Conservation (phyloP, 2,113 vertebrate species). For the Rhadina sibilatrix region DNA sequence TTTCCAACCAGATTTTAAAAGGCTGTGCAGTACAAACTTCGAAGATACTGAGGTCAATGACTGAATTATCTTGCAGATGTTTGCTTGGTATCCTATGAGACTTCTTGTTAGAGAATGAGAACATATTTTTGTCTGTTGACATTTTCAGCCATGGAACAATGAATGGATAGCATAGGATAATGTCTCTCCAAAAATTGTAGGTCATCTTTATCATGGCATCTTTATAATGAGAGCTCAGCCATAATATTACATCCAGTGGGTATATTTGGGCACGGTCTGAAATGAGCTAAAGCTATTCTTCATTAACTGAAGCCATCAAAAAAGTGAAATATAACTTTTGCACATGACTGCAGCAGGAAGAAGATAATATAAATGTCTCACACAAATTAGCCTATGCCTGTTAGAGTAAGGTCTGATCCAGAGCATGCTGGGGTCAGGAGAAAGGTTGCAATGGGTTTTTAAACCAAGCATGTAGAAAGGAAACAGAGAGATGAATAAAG, state of each 20-base stretch:
- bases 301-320: conserved; percentile 19
- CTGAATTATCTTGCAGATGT: conserved; percentile 12
- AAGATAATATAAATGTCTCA: background rate
- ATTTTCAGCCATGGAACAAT: background rate
- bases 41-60: background rate
- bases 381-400: background rate
- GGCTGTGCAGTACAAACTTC: background rate
- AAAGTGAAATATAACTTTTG: conserved; percentile 27
- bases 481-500: background rate
- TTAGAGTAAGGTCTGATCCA: background rate
- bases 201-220: conserved; percentile 3
- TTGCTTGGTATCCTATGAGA: background rate
- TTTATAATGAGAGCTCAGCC: background rate
- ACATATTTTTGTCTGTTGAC: conserved; percentile 4
- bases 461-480: background rate
- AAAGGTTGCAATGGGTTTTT: background rate
- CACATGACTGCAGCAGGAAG: background rate
- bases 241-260: background rate
- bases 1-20: background rate
- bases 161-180: background rate
- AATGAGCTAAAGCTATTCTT: conserved; percentile 19
- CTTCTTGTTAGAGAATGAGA: background rate
- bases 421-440: background rate
- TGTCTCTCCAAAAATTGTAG: conserved; percentile 4
- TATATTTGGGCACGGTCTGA: conserved; percentile 2